Percentiles rank a stretch among this genome's conserved stretches.
phyloP scores from a whole-genome alignment of 2,797 vertebrate species.

The Kryptolebias ocellatus region DNA sequence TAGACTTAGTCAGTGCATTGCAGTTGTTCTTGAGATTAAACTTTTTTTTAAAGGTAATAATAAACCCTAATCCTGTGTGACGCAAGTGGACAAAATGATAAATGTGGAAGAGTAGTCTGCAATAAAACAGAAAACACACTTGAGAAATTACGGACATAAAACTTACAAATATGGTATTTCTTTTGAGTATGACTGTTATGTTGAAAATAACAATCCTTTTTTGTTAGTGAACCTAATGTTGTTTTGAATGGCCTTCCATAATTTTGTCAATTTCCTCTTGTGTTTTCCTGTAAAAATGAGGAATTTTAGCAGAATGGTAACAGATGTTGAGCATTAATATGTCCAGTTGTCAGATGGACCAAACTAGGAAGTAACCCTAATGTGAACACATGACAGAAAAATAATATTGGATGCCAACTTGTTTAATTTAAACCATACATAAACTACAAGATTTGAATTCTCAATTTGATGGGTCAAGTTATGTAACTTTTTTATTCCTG shows the following conservation, averaged over 20 bases:
- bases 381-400: not conserved
- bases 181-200: too few species aligned
- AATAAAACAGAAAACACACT: constrained; percentile 3
- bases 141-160: not conserved
- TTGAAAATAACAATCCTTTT: too few species aligned
- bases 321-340: not conserved
- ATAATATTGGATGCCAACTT: not conserved
- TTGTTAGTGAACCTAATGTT: not conserved
- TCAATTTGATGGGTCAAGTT: constrained; percentile 30
- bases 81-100: not conserved
- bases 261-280: not conserved
- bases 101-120: constrained; percentile 2
- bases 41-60: constrained; percentile 5
- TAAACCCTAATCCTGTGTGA: not conserved
- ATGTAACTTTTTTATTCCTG: constrained; percentile 2
- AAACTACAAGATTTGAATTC: constrained; percentile 5
- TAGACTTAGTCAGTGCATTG: constrained; percentile 16
- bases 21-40: constrained; percentile 15
- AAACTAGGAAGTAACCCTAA: not conserved
- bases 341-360: not conserved
- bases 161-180: not conserved
- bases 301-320: not conserved
- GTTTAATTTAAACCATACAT: not conserved
- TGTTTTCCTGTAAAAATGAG: not conserved
- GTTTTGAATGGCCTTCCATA: not conserved